Conservation (phyloP, 37 sponge, comb jelly and placozoan species). For the Halichondria panicea region DNA sequence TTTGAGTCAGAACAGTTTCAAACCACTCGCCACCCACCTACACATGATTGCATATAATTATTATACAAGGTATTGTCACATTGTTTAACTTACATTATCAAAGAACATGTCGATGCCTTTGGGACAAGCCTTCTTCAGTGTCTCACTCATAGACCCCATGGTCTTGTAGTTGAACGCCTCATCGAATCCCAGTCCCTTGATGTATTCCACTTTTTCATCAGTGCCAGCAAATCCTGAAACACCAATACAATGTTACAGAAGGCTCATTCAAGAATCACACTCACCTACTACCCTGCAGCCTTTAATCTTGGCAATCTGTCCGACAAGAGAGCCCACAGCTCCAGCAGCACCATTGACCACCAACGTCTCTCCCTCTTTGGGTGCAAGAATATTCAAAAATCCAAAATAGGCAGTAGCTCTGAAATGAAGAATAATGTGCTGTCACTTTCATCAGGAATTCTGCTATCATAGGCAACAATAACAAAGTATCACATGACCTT, state of each 20-base stretch:
- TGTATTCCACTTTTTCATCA: slow-evolving; percentile 79
- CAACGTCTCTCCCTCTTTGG: slow-evolving; percentile 86
- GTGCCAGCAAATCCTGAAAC: slow-evolving; percentile 84
- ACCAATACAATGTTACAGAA: no score
- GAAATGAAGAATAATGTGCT: no score
- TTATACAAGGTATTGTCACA: no score
- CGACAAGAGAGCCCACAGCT: slow-evolving; percentile 88
- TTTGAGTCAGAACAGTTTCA: slow-evolving; percentile 60
- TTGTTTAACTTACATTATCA: slow-evolving; percentile 90
- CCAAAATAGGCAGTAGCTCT: slow-evolving; percentile 92
- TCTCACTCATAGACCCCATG: slow-evolving; percentile 47
- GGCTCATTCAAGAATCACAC: no score
- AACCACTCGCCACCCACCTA: slow-evolving; percentile 90
- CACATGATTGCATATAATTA: no score
- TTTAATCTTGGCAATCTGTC: slow-evolving; percentile 86
- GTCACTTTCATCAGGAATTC: no score
- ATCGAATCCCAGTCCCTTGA: slow-evolving; percentile 80
- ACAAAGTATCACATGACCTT: slow-evolving; percentile 4
- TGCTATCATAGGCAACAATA: neutral
- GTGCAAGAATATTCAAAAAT: slow-evolving; percentile 55
- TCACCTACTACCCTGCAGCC: slow-evolving; percentile 83
- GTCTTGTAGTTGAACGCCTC: slow-evolving; percentile 94
- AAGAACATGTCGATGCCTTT: slow-evolving; percentile 87
- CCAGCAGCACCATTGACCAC: slow-evolving; percentile 89
- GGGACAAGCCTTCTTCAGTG: slow-evolving; percentile 78